phyloP scores from a whole-genome alignment of 2,113 vertebrate genomes.

The Microtus pennsylvanicus region DNA sequence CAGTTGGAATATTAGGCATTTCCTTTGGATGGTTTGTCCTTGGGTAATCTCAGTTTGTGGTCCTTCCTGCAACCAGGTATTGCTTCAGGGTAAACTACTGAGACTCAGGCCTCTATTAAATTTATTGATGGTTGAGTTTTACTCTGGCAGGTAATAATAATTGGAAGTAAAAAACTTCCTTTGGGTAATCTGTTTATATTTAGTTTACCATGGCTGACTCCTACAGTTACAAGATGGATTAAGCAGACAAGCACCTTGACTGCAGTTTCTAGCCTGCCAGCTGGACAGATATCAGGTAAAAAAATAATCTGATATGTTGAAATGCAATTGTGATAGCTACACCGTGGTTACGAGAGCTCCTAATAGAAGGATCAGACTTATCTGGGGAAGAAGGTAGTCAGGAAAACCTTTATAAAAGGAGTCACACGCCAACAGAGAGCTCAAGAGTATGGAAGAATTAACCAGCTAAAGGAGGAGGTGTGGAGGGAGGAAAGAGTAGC shows the following conservation, averaged over 20 bases:
- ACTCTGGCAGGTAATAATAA: no score
- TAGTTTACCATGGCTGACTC: no score
- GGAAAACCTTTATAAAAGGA: not conserved
- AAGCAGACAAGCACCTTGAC: not conserved
- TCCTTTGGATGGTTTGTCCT: no score
- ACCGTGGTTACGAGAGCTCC: not conserved
- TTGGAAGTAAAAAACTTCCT: no score
- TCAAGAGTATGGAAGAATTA: not conserved
- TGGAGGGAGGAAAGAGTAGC: not conserved
- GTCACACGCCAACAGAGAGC: not conserved
- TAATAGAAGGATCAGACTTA: not conserved
- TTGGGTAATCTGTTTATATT: no score
- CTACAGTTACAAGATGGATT: not conserved
- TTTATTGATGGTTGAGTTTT: no score
- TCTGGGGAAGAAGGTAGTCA: not conserved
- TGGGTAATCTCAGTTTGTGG: no score
- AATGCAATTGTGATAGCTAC: not conserved
- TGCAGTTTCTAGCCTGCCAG: not conserved
- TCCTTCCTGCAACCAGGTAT: no score
- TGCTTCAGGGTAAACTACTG: no score
- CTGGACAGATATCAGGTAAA: not conserved
- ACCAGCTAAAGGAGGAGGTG: not conserved
- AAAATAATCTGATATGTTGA: not conserved
- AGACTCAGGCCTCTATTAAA: no score
- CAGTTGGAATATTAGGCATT: no score